Conservation (phyloP, 2,888 invertebrate genomes). For the Camptogramma bilineatum region DNA sequence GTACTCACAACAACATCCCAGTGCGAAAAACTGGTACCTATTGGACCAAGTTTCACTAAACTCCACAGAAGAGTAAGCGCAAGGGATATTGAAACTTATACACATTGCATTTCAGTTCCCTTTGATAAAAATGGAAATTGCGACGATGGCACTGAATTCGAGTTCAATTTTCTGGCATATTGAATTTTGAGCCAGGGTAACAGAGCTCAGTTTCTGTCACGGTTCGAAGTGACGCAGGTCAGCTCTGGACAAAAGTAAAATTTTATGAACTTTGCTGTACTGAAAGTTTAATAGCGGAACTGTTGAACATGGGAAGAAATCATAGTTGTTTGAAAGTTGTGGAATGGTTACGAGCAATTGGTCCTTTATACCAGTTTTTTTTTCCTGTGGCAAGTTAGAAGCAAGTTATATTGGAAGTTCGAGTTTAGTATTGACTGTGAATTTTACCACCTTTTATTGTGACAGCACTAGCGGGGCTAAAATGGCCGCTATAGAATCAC, state of each 20-base stretch:
- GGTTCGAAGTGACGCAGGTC: constrained; percentile 10
- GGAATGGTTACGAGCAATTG: background rate
- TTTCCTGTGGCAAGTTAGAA: background rate
- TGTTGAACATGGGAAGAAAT: constrained; percentile 25
- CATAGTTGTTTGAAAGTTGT: constrained; percentile 15
- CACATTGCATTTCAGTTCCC: background rate
- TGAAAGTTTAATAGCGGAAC: constrained; percentile 28
- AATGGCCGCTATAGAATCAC: no score
- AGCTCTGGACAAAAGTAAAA: constrained; percentile 41
- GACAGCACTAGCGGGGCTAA: no score
- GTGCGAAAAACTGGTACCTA: constrained; percentile 3
- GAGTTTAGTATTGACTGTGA: no score
- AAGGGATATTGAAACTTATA: constrained; percentile 9
- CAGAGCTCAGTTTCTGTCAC: background rate
- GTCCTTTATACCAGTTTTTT: background rate
- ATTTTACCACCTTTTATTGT: no score
- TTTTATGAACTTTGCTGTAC: constrained; percentile 39
- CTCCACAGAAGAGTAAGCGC: background rate
- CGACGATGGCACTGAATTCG: background rate
- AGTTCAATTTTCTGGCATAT: background rate
- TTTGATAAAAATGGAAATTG: background rate
- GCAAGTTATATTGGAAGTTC: background rate
- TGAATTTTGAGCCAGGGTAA: background rate
- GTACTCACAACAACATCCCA: constrained; percentile 23
- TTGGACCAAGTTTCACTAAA: constrained; percentile 5